Conservation (phyloP, 1,140 invertebrate genomes). For the Tetragonula clypearis region DNA sequence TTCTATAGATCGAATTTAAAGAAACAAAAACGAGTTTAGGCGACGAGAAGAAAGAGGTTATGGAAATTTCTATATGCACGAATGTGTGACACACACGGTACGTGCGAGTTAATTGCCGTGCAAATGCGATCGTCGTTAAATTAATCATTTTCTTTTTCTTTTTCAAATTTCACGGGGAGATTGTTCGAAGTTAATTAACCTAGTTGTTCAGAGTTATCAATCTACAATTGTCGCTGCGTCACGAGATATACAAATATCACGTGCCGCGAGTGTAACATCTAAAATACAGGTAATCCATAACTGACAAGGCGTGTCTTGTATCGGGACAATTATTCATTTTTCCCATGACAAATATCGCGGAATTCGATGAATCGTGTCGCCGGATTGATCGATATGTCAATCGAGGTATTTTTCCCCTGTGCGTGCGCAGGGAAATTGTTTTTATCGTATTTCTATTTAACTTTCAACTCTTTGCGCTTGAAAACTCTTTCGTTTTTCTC, state of each 20-base stretch:
- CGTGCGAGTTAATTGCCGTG: not conserved
- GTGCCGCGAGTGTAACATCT: not conserved
- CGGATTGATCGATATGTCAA: not conserved
- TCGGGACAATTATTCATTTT: slow-evolving; percentile 18
- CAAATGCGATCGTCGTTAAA: not conserved
- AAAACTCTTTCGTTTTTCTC: too few relatives aligned
- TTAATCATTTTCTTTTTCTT: not conserved
- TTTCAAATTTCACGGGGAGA: too few relatives aligned
- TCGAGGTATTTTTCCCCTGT: not conserved
- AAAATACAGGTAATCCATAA: slow-evolving; percentile 30
- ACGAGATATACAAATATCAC: not conserved
- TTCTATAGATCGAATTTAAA: not conserved
- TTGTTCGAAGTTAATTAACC: not conserved
- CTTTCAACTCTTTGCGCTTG: too few relatives aligned
- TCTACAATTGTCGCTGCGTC: not conserved
- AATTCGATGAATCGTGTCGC: not conserved
- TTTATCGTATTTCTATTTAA: too few relatives aligned
- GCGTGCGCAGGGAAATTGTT: not conserved
- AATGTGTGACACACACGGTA: too few relatives aligned
- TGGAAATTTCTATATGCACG: not conserved
- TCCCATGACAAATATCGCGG: not conserved
- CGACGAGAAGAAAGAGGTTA: not conserved
- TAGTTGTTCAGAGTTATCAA: not conserved
- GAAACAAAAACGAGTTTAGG: not conserved
- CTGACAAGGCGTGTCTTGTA: not conserved